Percentiles rank a stretch among this genome's conserved stretches.
Conservation (phyloP, 2,888 invertebrate genomes). For the Megaustenia siamemsis region DNA sequence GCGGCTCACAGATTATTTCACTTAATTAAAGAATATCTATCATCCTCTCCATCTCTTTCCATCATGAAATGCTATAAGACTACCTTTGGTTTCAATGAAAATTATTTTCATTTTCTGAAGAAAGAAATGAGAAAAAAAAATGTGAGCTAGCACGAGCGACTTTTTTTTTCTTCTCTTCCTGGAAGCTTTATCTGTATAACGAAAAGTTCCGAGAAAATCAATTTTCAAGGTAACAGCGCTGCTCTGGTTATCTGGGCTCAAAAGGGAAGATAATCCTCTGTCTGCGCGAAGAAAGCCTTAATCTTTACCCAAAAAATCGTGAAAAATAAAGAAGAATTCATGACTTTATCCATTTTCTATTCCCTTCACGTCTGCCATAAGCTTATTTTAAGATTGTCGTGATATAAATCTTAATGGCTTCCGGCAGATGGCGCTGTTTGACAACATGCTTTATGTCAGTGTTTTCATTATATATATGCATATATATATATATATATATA, state of each 20-base stretch:
- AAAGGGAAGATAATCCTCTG: background rate
- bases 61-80: too few relatives aligned
- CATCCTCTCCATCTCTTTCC: too few relatives aligned
- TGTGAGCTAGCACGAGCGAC: too few relatives aligned
- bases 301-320: background rate
- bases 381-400: background rate
- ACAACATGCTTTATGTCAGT: background rate
- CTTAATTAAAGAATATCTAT: too few relatives aligned
- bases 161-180: too few relatives aligned
- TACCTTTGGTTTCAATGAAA: too few relatives aligned
- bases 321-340: too few relatives aligned
- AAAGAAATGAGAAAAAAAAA: too few relatives aligned
- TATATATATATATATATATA: too few relatives aligned
- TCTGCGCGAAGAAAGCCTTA: background rate
- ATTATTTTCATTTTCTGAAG: too few relatives aligned
- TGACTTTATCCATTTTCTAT: background rate
- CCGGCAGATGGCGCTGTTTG: background rate
- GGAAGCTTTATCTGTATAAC: background rate
- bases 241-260: background rate
- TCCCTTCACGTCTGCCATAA: background rate
- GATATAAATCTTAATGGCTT: constrained; percentile 1
- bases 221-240: constrained; percentile 1
- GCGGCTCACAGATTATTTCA: too few relatives aligned
- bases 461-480: too few relatives aligned
- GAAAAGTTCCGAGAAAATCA: background rate